Evolutionary conservation across 2,797 vertebrate species (phyloP).

Genomic region (Lagocephalus sceleratus): DNA sequence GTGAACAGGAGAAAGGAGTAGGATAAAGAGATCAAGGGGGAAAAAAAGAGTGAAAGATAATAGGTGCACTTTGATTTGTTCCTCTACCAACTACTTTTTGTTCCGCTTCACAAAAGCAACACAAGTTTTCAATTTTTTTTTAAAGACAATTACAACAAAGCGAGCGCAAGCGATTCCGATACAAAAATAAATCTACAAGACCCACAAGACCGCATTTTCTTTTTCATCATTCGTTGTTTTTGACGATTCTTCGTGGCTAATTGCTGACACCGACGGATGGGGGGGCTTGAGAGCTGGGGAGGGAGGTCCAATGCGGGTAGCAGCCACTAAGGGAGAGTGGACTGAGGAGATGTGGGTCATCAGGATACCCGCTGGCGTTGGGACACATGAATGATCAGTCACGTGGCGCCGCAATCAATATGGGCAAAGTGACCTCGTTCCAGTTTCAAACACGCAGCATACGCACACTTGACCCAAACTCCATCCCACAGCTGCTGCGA

Average conservation of each 20-base stretch:
- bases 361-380: slow-evolving; percentile 75
- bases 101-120: not conserved
- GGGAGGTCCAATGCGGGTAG: slow-evolving; percentile 50
- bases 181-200: not conserved
- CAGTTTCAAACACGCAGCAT: slow-evolving; percentile 13
- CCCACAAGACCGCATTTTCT: not conserved
- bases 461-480: slow-evolving; percentile 17
- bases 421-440: slow-evolving; percentile 67
- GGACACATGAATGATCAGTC: slow-evolving; percentile 73
- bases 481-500: slow-evolving; percentile 3
- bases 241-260: too few relatives aligned
- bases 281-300: slow-evolving; percentile 19
- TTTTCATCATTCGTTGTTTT: too few relatives aligned
- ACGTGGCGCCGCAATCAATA: slow-evolving; percentile 73
- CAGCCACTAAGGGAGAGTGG: slow-evolving; percentile 61
- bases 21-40: not conserved
- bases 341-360: slow-evolving; percentile 77
- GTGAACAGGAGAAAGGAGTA: slow-evolving; percentile 5
- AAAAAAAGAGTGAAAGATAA: not conserved
- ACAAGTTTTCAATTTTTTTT: not conserved
- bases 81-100: not conserved
- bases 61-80: not conserved
- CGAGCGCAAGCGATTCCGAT: not conserved
- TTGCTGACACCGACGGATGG: slow-evolving; percentile 1
- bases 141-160: not conserved